Percentiles rank a stretch among this genome's conserved stretches.
phyloP scores from a whole-genome alignment of 2,113 vertebrate genomes.

The Spea multiplicata region DNA sequence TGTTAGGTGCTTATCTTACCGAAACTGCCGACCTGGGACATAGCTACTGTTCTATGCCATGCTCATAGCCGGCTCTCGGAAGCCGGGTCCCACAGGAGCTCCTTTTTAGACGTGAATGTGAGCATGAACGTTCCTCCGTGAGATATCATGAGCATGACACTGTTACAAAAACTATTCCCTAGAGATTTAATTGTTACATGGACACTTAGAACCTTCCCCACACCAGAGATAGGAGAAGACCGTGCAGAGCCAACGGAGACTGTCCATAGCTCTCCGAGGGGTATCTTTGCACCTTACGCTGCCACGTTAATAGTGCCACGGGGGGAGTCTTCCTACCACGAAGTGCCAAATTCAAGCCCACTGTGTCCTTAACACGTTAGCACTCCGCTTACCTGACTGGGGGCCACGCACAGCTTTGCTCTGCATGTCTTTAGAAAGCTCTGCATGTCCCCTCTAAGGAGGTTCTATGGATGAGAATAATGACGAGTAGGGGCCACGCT shows the following conservation, averaged over 20 bases:
- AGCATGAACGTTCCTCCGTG: background rate
- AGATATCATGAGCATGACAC: background rate
- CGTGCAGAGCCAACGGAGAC: background rate
- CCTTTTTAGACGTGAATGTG: background rate
- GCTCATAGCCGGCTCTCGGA: background rate
- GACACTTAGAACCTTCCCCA: background rate
- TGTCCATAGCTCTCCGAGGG: background rate
- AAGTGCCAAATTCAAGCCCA: constrained; percentile 39
- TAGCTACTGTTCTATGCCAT: constrained; percentile 3
- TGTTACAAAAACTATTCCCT: constrained; percentile 11
- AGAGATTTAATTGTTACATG: constrained; percentile 4
- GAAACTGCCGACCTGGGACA: background rate
- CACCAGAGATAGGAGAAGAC: background rate
- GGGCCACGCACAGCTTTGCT: constrained; percentile 5
- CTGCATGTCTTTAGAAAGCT: constrained; percentile 19
- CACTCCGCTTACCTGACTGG: background rate
- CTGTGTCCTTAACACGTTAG: constrained; percentile 8
- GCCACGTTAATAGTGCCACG: background rate
- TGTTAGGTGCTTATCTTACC: constrained; percentile 61
- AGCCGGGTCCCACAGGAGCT: background rate
- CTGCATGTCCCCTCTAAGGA: constrained; percentile 2
- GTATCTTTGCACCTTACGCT: background rate
- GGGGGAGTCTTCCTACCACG: background rate
- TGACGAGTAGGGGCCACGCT: background rate
- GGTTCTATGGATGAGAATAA: background rate